A percentile compares a stretch with the other conserved stretches of the same genome.
Evolutionary conservation across 2,113 vertebrate species (phyloP).

Genomic region (Phrynosoma platyrhinos): DNA sequence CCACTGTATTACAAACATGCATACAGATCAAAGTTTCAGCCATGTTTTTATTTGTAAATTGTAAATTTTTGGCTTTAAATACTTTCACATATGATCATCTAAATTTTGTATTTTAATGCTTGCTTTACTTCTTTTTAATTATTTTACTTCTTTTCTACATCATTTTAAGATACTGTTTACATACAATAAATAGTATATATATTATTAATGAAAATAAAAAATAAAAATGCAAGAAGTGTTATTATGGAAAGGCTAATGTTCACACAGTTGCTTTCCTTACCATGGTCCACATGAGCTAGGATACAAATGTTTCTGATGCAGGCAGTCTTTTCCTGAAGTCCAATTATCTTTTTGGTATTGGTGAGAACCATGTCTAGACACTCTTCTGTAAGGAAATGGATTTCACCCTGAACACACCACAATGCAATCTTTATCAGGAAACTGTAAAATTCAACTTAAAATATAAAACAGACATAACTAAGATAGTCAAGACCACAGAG

Average conservation of each 20-base stretch:
- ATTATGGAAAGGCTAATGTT: no score
- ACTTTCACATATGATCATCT: no score
- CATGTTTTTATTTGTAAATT: background rate
- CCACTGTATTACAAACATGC: no score
- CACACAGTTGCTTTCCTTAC: constrained; percentile 72
- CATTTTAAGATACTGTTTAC: no score
- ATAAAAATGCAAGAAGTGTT: no score
- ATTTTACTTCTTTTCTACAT: no score
- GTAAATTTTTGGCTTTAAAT: no score
- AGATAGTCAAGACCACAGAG: background rate
- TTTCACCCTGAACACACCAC: background rate
- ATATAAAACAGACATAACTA: background rate
- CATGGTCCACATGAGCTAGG: constrained; percentile 95
- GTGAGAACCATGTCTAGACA: constrained; percentile 80
- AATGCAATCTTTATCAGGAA: background rate
- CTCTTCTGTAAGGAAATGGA: background rate
- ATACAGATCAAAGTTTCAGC: no score
- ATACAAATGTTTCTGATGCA: constrained; percentile 94
- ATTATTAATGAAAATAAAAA: no score
- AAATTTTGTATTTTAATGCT: no score
- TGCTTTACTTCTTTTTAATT: no score
- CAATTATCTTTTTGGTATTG: constrained; percentile 82
- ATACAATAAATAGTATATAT: no score
- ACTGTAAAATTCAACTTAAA: background rate
- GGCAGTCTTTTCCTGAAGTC: constrained; percentile 85